Conservation (phyloP, 2,797 vertebrate species). For the Neosilurus hyrtlii region DNA sequence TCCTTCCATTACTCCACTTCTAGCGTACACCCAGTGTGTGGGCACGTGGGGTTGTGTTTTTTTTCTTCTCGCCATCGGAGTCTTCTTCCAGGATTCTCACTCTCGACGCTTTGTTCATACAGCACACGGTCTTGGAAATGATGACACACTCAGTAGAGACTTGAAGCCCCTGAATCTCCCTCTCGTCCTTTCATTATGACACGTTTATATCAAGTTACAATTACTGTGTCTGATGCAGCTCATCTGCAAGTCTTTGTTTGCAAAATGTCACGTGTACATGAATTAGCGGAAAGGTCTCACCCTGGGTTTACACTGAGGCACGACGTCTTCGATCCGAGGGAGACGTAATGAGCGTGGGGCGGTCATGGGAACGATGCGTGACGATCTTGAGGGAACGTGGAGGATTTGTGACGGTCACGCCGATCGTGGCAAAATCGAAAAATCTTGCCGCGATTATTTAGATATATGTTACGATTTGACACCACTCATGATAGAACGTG, state of each 20-base stretch:
- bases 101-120: not conserved
- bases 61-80: not conserved
- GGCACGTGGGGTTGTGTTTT: not conserved
- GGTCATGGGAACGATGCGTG: too few species aligned
- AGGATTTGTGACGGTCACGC: too few species aligned
- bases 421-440: too few species aligned
- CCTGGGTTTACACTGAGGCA: too few species aligned
- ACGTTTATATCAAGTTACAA: not conserved
- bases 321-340: too few species aligned
- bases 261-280: not conserved
- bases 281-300: not conserved
- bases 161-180: constrained; percentile 16
- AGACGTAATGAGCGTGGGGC: too few species aligned
- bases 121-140: not conserved
- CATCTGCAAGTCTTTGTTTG: not conserved
- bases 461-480: too few species aligned
- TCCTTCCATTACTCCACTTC: not conserved
- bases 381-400: too few species aligned
- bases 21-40: not conserved
- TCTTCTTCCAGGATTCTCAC: not conserved
- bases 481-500: too few species aligned
- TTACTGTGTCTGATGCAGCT: not conserved
- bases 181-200: constrained; percentile 4
- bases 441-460: too few species aligned
- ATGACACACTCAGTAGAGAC: constrained; percentile 24